Base-by-base conservation (phyloP, 2,888 invertebrate genomes). In the Mimachlamys varia region DNA sequence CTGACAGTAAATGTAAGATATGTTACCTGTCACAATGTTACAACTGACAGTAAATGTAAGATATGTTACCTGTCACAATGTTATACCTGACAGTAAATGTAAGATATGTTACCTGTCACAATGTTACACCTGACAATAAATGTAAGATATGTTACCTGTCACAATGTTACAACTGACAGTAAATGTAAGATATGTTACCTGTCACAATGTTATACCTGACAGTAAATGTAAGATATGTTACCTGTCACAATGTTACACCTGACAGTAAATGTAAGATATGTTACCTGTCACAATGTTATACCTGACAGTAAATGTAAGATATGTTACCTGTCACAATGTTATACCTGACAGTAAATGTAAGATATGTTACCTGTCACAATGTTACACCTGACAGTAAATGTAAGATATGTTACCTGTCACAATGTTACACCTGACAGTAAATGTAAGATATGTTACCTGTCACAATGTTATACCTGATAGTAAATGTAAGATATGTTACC, bases 31-130 rank as follows among this genome's bases (percentile, higher is more conserved):
- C 96, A 94, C 44, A 44, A 44, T 44, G 44, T 44, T 3, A 44
- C 7, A 3, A 5, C 44, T 7, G 7, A 44, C 3, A 5, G 44
- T 44, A 7, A 7, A 44, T n/a, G 7, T 44, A 44, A 44, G 44
- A 44, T 44, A 44, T 44, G 7, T 44, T 90, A 96, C 96, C 94
- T 95, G 93, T 96, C 96, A 94, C 44, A 44, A 44, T 44, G 44
- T 44, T 3, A 44, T 44, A 3, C 7, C 44, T 7, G 7, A 44
- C 3, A 5, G 44, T 44, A 7, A 7, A 44, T n/a, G 7, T 44
- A 44, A 44, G 44, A 44, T 44, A 44, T 44, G 7, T 44, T 90
- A 96, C 96, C 94, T 95, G 93, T 96, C 96, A 94, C 44, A 44
- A 44, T 44, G 44, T 44, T 3, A 44, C 7, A 3, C 7, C 44